A percentile compares a stretch with the other conserved stretches of the same genome.
Conservation (phyloP, 1,140 invertebrate genomes). For the Dinoponera quadriceps region DNA sequence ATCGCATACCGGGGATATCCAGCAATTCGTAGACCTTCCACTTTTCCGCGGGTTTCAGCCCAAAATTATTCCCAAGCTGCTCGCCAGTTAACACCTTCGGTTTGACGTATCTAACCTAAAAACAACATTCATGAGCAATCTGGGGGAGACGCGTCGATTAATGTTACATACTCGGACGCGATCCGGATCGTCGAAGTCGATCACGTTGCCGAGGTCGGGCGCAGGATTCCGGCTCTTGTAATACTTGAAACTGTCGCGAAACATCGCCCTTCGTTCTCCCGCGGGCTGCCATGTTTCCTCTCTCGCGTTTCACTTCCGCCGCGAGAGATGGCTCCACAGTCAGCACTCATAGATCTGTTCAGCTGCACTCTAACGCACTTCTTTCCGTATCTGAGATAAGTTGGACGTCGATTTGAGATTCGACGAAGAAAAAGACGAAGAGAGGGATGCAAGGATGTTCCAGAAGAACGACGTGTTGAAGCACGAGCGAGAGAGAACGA, state of each 20-base stretch:
- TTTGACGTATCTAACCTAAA: conserved; percentile 77
- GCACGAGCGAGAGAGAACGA: too few relatives aligned
- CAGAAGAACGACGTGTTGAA: too few relatives aligned
- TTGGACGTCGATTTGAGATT: too few relatives aligned
- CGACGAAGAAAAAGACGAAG: too few relatives aligned
- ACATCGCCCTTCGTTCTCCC: conserved; percentile 79
- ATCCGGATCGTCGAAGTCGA: conserved; percentile 82
- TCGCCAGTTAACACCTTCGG: conserved; percentile 26
- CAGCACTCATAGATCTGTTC: not conserved
- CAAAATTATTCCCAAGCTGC: conserved; percentile 74
- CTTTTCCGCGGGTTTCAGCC: conserved; percentile 84
- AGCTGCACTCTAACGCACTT: too few relatives aligned
- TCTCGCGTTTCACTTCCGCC: not conserved
- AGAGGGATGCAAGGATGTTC: too few relatives aligned
- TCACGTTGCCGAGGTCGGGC: conserved; percentile 85
- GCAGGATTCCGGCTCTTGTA: conserved; percentile 86
- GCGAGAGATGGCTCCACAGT: not conserved
- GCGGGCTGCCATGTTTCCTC: conserved; percentile 59
- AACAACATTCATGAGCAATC: conserved; percentile 33
- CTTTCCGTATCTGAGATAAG: too few relatives aligned
- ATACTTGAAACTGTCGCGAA: conserved; percentile 87
- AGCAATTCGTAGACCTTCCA: conserved; percentile 88
- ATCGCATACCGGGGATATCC: conserved; percentile 85
- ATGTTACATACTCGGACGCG: conserved; percentile 65
- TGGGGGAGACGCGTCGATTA: conserved; percentile 3